Conservation (phyloP, 2,797 vertebrate species). For the Hemitrygon akajei region DNA sequence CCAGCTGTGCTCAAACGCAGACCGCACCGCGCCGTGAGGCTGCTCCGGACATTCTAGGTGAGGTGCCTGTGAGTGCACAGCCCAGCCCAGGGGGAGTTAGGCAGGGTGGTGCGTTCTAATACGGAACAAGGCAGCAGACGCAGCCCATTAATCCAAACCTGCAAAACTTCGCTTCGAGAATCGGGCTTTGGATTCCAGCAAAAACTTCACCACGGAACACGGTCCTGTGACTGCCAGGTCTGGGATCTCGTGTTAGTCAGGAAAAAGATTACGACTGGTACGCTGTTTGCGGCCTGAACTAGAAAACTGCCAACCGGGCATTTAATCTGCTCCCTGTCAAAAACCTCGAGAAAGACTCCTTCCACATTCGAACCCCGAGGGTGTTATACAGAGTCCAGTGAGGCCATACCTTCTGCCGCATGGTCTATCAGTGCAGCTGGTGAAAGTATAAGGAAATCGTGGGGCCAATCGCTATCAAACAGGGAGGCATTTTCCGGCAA, state of each 20-base stretch:
- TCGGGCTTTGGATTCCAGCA: neutral
- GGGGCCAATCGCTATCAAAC: conserved; percentile 28
- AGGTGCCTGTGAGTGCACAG: neutral
- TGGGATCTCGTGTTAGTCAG: neutral
- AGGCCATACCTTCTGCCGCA: conserved; percentile 4
- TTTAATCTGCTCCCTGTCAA: neutral
- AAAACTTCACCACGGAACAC: neutral
- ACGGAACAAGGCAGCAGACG: no score
- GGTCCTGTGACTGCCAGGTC: neutral
- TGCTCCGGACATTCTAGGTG: conserved; percentile 19
- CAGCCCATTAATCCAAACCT: neutral
- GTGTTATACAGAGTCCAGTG: neutral
- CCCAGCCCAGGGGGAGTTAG: no score
- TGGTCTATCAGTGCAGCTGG: conserved; percentile 40
- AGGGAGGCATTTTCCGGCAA: conserved; percentile 22
- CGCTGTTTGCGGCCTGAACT: neutral
- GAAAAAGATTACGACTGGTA: neutral
- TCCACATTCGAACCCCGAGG: neutral
- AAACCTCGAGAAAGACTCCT: neutral
- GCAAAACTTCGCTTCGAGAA: neutral
- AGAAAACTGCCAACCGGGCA: neutral
- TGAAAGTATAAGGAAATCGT: conserved; percentile 41
- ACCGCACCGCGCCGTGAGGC: neutral
- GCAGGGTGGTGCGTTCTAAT: neutral
- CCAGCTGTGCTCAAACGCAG: neutral